These are phyloP conservation scores for Trachelipus rathkii DNA, from an alignment of 1,140 invertebrate genomes.

Conservation along the genomic window DNA sequence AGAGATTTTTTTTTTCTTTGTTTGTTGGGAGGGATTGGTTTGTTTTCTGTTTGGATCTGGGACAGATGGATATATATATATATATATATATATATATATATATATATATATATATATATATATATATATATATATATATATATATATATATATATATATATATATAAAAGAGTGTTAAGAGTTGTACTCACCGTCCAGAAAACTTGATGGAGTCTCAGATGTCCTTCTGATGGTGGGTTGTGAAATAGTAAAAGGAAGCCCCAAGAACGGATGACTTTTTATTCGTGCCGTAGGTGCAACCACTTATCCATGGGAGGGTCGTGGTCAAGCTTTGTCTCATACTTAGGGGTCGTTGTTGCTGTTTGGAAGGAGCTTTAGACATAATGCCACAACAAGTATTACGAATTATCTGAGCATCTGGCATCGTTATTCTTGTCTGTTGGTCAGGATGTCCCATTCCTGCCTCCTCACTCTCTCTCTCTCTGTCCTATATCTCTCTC, in stretches of 20 bases:
- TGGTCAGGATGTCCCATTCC: neutral
- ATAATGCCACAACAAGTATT: neutral
- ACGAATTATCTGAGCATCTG: neutral
- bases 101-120: conserved; percentile 10
- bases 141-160: neutral
- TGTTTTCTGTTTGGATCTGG: too few species aligned
- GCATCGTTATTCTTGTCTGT: neutral
- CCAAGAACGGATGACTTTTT: neutral
- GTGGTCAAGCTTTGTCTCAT: neutral
- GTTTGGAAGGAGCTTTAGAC: neutral
- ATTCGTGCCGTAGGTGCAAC: neutral
- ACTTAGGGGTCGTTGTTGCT: neutral
- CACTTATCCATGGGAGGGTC: neutral
- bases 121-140: conserved; percentile 8
- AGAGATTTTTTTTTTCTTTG: too few species aligned
- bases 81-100: conserved; percentile 23
- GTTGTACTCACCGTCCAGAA: conserved; percentile 1
- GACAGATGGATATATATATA: conserved; percentile 28
- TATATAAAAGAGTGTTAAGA: neutral
- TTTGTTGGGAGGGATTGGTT: too few species aligned
- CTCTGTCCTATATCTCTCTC: too few species aligned
- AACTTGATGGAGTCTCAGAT: neutral
- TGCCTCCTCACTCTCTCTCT: neutral
- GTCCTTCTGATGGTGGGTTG: neutral
- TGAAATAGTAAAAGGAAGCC: neutral